These are phyloP conservation scores for Stratiolaelaps scimitus DNA, from an alignment of 1,140 invertebrate species.

Conservation along the genomic window DNA sequence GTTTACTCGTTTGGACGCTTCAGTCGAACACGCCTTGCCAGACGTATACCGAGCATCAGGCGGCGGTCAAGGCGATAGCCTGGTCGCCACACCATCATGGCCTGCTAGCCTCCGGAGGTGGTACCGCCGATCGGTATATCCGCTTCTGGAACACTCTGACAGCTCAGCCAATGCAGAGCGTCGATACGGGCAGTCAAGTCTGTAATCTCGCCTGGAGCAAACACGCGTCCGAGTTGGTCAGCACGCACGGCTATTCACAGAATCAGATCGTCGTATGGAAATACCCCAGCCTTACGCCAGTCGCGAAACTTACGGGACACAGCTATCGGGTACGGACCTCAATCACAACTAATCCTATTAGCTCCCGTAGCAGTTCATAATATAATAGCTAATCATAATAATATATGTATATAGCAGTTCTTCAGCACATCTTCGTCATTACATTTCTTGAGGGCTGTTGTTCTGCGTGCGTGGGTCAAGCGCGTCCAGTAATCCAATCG, in stretches of 20 bases:
- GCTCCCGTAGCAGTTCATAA: too few relatives aligned
- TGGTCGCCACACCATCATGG: slow-evolving; percentile 99
- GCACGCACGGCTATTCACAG: slow-evolving; percentile 98
- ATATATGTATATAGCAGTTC: too few relatives aligned
- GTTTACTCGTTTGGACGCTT: slow-evolving; percentile 93
- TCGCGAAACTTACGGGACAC: slow-evolving; percentile 95
- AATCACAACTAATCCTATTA: too few relatives aligned
- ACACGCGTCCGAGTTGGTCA: slow-evolving; percentile 92
- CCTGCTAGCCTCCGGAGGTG: slow-evolving; percentile 87
- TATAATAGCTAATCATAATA: too few relatives aligned
- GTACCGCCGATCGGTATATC: slow-evolving; percentile 94
- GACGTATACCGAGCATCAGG: slow-evolving; percentile 92
- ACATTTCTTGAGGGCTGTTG: too few relatives aligned
- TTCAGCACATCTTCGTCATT: too few relatives aligned
- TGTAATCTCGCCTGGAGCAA: slow-evolving; percentile 99
- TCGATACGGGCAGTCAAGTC: slow-evolving; percentile 95
- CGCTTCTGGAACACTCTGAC: slow-evolving; percentile 99
- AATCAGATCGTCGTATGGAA: slow-evolving; percentile 99
- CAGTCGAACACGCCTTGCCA: slow-evolving; percentile 77
- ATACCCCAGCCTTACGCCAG: slow-evolving; percentile 90
- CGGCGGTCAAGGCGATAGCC: slow-evolving; percentile 97
- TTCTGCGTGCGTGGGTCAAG: too few relatives aligned
- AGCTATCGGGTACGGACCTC: slow-evolving; percentile 84
- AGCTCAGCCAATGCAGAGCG: slow-evolving; percentile 95
- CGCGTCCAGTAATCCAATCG: too few relatives aligned